Percentiles rank a stretch among this genome's conserved stretches.
These are phyloP conservation scores for Drosophila lacertosa DNA, from an alignment of 1,140 invertebrate genomes.

Conservation along the genomic window DNA sequence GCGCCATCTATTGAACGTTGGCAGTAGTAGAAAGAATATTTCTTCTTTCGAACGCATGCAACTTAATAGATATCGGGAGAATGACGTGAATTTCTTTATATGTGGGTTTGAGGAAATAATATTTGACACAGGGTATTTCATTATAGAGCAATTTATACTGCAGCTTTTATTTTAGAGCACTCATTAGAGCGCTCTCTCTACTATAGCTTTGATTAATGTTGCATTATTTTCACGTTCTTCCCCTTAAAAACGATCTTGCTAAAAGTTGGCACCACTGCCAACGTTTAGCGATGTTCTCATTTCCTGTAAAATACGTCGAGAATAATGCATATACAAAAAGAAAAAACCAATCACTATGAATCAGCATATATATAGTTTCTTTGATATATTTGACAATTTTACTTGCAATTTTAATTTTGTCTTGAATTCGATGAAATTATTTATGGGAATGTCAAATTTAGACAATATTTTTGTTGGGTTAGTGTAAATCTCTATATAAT, in stretches of 20 bases:
- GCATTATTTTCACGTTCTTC: not conserved
- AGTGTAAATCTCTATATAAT: slow-evolving; percentile 1
- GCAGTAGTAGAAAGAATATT: no score
- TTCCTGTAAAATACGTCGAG: not conserved
- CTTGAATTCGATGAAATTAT: not conserved
- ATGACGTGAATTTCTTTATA: no score
- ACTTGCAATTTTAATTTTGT: not conserved
- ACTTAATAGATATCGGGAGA: no score
- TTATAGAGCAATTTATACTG: no score
- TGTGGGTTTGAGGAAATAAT: no score
- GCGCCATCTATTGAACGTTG: no score
- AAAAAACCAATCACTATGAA: not conserved
- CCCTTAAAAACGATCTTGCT: not conserved
- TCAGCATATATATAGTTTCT: not conserved
- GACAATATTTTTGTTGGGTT: not conserved
- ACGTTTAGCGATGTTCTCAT: not conserved
- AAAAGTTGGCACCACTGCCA: not conserved
- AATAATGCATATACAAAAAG: not conserved
- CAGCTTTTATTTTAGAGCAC: no score
- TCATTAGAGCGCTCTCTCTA: no score
- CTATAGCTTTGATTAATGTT: no score
- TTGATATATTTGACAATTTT: slow-evolving; percentile 1
- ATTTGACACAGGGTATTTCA: no score
- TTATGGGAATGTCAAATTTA: not conserved
- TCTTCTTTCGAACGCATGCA: no score